These are phyloP conservation scores for Electrona antarctica DNA, from an alignment of 2,113 vertebrate species.

Conservation along the genomic window DNA sequence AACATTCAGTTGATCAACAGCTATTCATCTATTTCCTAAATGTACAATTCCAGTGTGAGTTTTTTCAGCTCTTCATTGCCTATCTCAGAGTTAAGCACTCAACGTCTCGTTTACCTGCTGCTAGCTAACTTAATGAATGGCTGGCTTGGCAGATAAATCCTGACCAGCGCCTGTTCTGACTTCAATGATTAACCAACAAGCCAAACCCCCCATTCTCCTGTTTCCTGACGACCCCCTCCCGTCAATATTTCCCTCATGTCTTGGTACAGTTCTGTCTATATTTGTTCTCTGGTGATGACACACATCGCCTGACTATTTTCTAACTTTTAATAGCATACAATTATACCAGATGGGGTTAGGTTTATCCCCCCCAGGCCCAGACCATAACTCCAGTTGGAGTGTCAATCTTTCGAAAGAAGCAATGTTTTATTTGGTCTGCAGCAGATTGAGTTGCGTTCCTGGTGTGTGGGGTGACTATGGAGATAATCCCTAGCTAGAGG, in stretches of 20 bases:
- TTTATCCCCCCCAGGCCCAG: too few species aligned
- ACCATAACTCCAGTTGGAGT: too few species aligned
- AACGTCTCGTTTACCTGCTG: constrained; percentile 15
- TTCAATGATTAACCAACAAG: constrained; percentile 77
- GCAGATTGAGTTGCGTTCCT: background rate
- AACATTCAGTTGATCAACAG: too few species aligned
- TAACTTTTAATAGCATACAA: background rate
- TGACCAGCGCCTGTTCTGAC: constrained; percentile 38
- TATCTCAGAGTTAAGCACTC: background rate
- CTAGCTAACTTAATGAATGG: background rate
- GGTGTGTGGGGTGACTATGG: background rate
- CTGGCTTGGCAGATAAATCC: constrained; percentile 1
- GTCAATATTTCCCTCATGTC: background rate
- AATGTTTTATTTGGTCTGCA: too few species aligned
- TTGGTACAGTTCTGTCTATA: background rate
- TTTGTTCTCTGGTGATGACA: background rate
- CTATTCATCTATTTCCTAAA: too few species aligned
- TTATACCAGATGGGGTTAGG: too few species aligned
- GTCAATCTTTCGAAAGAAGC: too few species aligned
- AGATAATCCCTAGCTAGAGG: background rate
- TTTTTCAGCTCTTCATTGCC: background rate
- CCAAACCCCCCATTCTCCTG: constrained; percentile 30
- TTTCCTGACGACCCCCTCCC: background rate
- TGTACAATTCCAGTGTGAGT: background rate
- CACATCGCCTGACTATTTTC: background rate